Conservation (phyloP, 2,113 vertebrate genomes). For the Ctenodactylus gundi region DNA sequence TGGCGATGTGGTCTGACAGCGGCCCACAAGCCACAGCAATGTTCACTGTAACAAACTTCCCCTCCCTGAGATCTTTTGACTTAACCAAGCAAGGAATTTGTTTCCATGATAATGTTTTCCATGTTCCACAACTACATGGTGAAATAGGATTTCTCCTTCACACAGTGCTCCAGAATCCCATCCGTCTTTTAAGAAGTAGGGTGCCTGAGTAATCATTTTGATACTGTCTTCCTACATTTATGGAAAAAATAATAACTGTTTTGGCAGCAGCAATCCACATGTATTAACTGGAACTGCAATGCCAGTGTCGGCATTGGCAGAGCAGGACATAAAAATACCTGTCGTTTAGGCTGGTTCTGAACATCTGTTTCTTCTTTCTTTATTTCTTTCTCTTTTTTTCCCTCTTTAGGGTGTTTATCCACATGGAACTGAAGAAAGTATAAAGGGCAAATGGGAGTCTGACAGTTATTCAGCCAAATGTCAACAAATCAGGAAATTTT, state of each 20-base stretch:
- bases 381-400: too few species aligned
- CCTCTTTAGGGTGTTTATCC: slow-evolving; percentile 59
- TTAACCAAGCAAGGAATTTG: not conserved
- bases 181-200: slow-evolving; percentile 23
- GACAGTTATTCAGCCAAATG: slow-evolving; percentile 55
- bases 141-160: slow-evolving; percentile 31
- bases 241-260: slow-evolving; percentile 34
- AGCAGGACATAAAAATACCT: not conserved
- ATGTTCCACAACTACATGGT: slow-evolving; percentile 44
- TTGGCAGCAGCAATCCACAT: slow-evolving; percentile 14
- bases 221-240: slow-evolving; percentile 19
- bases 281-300: slow-evolving; percentile 17
- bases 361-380: not conserved
- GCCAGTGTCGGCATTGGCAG: not conserved
- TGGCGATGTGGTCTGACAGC: not conserved
- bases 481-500: slow-evolving; percentile 63
- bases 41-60: slow-evolving; percentile 28
- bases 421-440: slow-evolving; percentile 18
- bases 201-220: slow-evolving; percentile 33
- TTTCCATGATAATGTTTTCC: not conserved
- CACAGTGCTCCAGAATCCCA: slow-evolving; percentile 3
- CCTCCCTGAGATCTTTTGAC: slow-evolving; percentile 15
- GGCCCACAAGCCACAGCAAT: not conserved
- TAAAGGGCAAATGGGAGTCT: slow-evolving; percentile 59
- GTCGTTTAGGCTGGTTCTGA: slow-evolving; percentile 40